Percentiles rank a stretch among this genome's conserved stretches.
These are phyloP conservation scores for Paradoxurus hermaphroditus DNA, from an alignment of 2,113 vertebrate species.

Conservation along the genomic window DNA sequence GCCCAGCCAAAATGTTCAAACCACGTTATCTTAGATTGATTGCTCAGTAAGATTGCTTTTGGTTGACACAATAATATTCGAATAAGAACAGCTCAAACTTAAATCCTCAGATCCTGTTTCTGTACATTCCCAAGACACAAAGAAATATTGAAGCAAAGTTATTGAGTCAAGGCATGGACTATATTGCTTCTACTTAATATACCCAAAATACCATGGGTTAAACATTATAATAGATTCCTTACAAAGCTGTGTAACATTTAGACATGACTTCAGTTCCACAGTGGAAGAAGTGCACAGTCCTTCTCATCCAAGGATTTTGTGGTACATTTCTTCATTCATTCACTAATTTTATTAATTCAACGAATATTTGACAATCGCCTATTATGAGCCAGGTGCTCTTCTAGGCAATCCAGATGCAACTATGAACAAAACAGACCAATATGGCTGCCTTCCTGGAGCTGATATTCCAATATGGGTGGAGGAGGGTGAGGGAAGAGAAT, in stretches of 20 bases:
- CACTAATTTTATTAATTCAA: background rate
- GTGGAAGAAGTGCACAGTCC: background rate
- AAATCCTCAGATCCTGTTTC: background rate
- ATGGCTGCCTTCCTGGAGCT: accelerated
- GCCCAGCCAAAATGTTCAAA: background rate
- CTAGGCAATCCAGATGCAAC: background rate
- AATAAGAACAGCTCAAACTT: background rate
- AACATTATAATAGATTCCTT: background rate
- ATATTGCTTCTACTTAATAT: background rate
- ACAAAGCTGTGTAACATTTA: background rate
- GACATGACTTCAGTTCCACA: background rate
- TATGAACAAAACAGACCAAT: background rate
- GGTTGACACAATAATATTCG: background rate
- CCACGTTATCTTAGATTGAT: background rate
- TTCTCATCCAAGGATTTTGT: background rate
- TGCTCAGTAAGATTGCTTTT: background rate
- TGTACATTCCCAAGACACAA: background rate
- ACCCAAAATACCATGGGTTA: background rate
- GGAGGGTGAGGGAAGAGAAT: no score
- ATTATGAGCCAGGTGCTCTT: background rate
- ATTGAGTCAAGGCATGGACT: background rate
- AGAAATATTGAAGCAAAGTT: background rate
- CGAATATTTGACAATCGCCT: background rate
- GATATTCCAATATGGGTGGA: background rate
- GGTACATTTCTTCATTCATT: background rate